Conservation (phyloP, 1,140 invertebrate genomes). For the Halesus radiatus region DNA sequence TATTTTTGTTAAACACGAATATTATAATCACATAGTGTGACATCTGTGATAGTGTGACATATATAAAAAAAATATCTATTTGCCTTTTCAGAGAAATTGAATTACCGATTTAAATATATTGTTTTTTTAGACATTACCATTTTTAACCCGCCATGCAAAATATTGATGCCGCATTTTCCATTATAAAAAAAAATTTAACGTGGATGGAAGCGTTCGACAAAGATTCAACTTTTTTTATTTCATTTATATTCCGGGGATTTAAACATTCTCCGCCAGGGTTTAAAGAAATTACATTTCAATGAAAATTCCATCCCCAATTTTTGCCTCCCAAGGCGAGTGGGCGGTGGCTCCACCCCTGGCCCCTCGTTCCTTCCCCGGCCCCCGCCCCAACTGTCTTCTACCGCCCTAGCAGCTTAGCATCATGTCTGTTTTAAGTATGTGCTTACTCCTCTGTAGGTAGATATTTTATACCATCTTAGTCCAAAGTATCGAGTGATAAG, state of each 20-base stretch:
- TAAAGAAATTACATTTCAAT: slow-evolving; percentile 1
- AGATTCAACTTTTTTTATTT: neutral
- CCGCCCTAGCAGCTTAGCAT: neutral
- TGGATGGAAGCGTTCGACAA: too few relatives aligned
- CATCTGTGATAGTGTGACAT: too few relatives aligned
- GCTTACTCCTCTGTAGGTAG: slow-evolving; percentile 26
- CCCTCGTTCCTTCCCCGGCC: neutral
- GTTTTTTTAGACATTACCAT: too few relatives aligned
- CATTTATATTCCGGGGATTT: slow-evolving; percentile 5
- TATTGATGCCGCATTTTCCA: too few relatives aligned
- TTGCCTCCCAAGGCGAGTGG: neutral
- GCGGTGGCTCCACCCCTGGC: neutral
- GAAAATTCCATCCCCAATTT: neutral
- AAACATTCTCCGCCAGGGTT: neutral
- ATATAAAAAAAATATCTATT: too few relatives aligned
- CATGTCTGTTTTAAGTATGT: slow-evolving; percentile 36
- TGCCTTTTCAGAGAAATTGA: too few relatives aligned
- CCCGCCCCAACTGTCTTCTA: neutral
- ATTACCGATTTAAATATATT: too few relatives aligned
- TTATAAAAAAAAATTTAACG: too few relatives aligned
- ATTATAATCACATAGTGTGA: too few relatives aligned
- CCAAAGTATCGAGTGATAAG: slow-evolving; percentile 28
- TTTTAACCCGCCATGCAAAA: too few relatives aligned
- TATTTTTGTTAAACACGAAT: too few relatives aligned
- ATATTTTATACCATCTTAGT: slow-evolving; percentile 28